These are phyloP conservation scores for Urocyon cinereoargenteus DNA, from an alignment of 2,797 vertebrate genomes.

Conservation along the genomic window DNA sequence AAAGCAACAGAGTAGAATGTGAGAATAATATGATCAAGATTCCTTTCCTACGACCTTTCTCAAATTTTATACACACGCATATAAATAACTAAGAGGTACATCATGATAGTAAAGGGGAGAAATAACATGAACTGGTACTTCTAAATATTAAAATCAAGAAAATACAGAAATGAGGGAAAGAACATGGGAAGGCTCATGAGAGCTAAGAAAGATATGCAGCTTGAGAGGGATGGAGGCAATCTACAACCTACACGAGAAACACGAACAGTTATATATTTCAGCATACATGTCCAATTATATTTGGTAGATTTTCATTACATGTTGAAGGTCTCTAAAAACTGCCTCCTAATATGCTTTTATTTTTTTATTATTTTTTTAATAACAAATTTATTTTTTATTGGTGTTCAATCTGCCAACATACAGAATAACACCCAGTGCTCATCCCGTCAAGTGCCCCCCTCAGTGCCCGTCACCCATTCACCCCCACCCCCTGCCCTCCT, in stretches of 20 bases:
- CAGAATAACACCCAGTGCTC: too few species aligned
- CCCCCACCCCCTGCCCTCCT: too few species aligned
- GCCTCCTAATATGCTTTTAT: neutral
- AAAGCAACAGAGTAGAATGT: neutral
- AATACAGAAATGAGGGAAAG: neutral
- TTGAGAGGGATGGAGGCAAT: neutral
- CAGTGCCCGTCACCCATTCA: too few species aligned
- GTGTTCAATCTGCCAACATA: too few species aligned
- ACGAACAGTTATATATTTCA: neutral
- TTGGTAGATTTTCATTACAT: neutral
- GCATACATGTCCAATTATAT: neutral
- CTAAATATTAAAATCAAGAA: slow-evolving; percentile 6
- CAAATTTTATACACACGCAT: neutral
- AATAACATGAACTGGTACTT: neutral
- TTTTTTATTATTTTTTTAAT: too few species aligned
- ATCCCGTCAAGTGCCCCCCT: too few species aligned
- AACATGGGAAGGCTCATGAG: neutral
- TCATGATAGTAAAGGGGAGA: neutral
- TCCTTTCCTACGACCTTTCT: neutral
- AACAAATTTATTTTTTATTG: too few species aligned
- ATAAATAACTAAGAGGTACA: neutral
- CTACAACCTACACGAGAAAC: neutral
- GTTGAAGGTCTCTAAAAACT: neutral
- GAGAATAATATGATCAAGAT: neutral
- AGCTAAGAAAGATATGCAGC: neutral